Conservation (phyloP, 2,113 vertebrate genomes). For the Fregata magnificens region DNA sequence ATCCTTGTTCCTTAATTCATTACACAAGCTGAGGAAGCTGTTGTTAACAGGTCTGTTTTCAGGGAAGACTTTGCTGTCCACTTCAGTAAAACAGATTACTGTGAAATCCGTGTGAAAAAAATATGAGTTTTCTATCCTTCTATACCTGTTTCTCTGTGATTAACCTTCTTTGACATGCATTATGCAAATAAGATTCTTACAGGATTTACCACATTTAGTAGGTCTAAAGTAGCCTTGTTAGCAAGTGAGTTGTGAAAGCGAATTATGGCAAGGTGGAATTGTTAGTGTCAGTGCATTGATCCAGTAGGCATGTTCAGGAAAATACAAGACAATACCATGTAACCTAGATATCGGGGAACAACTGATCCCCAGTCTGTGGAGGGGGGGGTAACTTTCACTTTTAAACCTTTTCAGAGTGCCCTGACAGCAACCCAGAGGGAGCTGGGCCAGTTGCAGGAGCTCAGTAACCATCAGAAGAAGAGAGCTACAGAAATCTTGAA, state of each 20-base stretch:
- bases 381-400: background rate
- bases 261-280: background rate
- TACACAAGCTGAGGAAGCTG: background rate
- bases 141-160: background rate
- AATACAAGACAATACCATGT: background rate
- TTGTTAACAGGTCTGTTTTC: background rate
- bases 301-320: background rate
- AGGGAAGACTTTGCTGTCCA: background rate
- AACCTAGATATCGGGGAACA: background rate
- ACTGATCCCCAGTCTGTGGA: background rate
- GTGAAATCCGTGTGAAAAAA: background rate
- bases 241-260: background rate
- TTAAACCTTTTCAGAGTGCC: constrained; percentile 72
- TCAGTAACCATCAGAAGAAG: constrained; percentile 89
- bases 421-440: constrained; percentile 82
- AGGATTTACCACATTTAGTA: background rate
- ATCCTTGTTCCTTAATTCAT: background rate
- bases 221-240: constrained; percentile 12
- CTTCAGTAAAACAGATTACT: background rate
- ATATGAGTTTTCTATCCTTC: background rate
- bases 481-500: constrained; percentile 86
- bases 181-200: constrained; percentile 9
- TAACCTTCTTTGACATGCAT: constrained; percentile 16
- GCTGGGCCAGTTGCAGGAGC: constrained; percentile 86
- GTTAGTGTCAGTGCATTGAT: background rate